phyloP scores from a whole-genome alignment of 2,113 vertebrate genomes.

The Prunella himalayana region DNA sequence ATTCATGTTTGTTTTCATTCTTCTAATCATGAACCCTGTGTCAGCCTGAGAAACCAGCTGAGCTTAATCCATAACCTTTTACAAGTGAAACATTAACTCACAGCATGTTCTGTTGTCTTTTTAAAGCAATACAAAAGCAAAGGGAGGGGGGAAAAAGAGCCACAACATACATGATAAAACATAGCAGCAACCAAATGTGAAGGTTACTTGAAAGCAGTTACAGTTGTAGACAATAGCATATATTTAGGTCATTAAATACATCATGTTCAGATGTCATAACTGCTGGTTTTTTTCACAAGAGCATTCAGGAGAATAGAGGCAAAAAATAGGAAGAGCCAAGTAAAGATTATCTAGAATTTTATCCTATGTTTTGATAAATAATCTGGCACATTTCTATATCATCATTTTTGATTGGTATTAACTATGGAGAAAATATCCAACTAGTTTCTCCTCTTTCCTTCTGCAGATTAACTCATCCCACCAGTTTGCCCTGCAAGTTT shows the following conservation, averaged over 20 bases:
- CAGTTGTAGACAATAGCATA: neutral
- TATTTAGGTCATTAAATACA: neutral
- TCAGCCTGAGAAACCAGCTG: slow-evolving; percentile 71
- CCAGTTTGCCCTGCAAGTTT: neutral
- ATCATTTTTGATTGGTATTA: neutral
- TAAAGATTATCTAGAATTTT: neutral
- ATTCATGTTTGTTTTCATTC: slow-evolving; percentile 78
- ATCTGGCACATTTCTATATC: neutral
- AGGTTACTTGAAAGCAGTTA: slow-evolving; percentile 38
- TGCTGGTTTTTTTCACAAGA: neutral
- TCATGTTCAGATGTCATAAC: neutral
- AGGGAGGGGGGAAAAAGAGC: neutral
- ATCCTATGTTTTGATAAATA: neutral
- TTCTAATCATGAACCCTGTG: slow-evolving; percentile 70
- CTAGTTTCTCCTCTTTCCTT: neutral
- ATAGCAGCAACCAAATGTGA: slow-evolving; percentile 22
- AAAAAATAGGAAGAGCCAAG: neutral
- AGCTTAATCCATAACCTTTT: slow-evolving; percentile 77
- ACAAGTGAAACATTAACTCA: slow-evolving; percentile 73
- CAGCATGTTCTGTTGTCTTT: slow-evolving; percentile 68
- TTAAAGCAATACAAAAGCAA: slow-evolving; percentile 66
- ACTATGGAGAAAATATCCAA: neutral
- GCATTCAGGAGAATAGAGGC: neutral
- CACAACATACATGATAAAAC: slow-evolving; percentile 53
- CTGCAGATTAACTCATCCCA: neutral